Base-by-base conservation (phyloP, 1,140 invertebrate species). In the Diuraphis noxia region DNA sequence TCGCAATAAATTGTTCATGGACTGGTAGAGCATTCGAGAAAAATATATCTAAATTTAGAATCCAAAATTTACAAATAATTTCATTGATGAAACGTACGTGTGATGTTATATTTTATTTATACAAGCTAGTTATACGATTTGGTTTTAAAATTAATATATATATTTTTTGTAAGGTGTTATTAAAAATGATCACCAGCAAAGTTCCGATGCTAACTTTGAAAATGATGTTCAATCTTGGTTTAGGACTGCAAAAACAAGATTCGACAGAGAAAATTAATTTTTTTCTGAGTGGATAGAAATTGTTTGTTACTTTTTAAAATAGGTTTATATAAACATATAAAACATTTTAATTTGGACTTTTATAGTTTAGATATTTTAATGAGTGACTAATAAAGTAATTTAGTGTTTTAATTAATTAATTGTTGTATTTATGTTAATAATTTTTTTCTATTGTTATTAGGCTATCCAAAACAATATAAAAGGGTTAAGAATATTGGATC, bases 41-140 rank as follows among this genome's bases (percentile, higher is more conserved):
- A 34, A 34, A 77, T 34, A 34, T 77, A 34, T 34, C n/a, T 13
- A 36, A 77, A 36, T 77, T 77, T 77, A 77, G 13, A 77, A 77
- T 77, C 25, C n/a, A 77, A 77, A 34, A 77, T 77, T 77, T 77
- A 77, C 63, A 77, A 77, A 77, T 77, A 34, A 77, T 77, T 77
- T 9, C n/a, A 77, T 5, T 77, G 13, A 36, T 77, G 63, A 77
- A 77, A 77, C 1, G 63, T 77, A n/a, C n/a, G 63, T 77, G n/a
- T 77, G 30, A 77, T 13, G 13, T 43, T 43, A 49, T 49, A 49
- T 49, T 49, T 49, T 17, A 49, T 49, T 19, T 49, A 49, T 19
- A 49, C 13, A n/a, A 77, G 5, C n/a, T 77, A 77, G 5, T 2
- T 77, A 77, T 36, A 34, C 36, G 17, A 77, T 77, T n/a, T n/a